Conservation (phyloP, 92 coral and sea anemone genomes). For the Zoanthus sansibaricus region DNA sequence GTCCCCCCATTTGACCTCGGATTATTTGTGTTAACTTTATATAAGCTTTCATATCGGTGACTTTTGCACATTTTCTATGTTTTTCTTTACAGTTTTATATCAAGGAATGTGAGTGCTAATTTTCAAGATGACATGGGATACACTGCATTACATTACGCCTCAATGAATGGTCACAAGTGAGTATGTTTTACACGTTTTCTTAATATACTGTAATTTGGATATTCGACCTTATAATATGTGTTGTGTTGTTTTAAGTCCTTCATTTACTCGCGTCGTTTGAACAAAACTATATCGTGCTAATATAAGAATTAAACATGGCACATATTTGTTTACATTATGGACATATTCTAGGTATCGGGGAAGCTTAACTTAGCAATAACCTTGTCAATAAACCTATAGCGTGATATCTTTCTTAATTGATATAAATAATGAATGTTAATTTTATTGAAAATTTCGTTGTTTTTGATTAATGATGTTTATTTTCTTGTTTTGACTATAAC, state of each 20-base stretch:
- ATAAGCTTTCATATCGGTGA: background rate
- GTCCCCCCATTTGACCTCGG: background rate
- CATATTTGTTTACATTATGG: background rate
- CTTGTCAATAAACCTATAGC: no score
- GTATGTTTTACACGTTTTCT: conserved; percentile 10
- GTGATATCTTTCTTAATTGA: no score
- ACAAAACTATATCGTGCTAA: background rate
- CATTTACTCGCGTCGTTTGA: background rate
- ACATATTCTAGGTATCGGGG: no score
- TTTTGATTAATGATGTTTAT: no score
- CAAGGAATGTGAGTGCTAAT: conserved; percentile 82
- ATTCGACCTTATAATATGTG: background rate
- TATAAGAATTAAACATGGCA: background rate
- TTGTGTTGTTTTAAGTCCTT: background rate
- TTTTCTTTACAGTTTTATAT: conserved; percentile 70
- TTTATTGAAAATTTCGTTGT: no score
- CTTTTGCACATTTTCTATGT: background rate
- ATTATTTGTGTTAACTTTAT: background rate
- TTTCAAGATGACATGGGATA: conserved; percentile 97
- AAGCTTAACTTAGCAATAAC: no score
- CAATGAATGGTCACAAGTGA: conserved; percentile 91
- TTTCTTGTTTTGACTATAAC: no score
- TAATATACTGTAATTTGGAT: background rate
- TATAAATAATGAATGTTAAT: no score
- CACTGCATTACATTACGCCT: conserved; percentile 90